phyloP scores from a whole-genome alignment of 2,888 invertebrate species.

The Andrena flavipes region DNA sequence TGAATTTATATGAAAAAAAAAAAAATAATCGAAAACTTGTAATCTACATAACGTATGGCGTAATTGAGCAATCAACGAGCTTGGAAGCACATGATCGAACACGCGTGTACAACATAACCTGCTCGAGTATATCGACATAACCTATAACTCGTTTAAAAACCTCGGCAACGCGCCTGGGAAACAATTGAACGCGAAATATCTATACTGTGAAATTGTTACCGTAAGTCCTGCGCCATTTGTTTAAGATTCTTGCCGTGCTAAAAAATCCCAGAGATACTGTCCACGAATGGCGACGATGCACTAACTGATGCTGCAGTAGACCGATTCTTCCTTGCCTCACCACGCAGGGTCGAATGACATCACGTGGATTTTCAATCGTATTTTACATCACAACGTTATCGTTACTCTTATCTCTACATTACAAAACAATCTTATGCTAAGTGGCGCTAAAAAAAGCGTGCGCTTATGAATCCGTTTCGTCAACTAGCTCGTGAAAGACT shows the following conservation, averaged over 20 bases:
- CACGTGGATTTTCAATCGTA: constrained; percentile 16
- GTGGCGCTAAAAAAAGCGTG: neutral
- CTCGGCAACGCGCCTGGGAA: constrained; percentile 20
- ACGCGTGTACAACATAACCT: constrained; percentile 56
- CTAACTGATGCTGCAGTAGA: constrained; percentile 34
- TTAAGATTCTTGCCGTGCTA: neutral
- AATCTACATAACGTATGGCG: neutral
- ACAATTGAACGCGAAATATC: constrained; percentile 15
- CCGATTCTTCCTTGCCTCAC: constrained; percentile 19
- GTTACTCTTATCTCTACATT: constrained; percentile 24
- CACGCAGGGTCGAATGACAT: constrained; percentile 35
- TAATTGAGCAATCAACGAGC: neutral
- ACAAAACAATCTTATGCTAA: constrained; percentile 10
- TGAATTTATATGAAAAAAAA: neutral
- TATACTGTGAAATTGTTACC: constrained; percentile 60
- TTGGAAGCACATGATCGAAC: constrained; percentile 36
- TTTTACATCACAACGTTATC: constrained; percentile 50
- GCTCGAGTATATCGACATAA: constrained; percentile 50
- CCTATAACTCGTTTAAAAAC: constrained; percentile 49
- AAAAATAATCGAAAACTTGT: neutral
- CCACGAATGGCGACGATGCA: constrained; percentile 29
- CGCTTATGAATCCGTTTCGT: neutral
- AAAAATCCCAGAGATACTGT: constrained; percentile 32
- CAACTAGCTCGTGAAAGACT: neutral
- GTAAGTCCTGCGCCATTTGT: constrained; percentile 75